Evolutionary conservation across 2,888 invertebrate genomes (phyloP), one percentile per base, ranked within the genome.

Genomic region (Trissolcus brochymenae): DNA sequence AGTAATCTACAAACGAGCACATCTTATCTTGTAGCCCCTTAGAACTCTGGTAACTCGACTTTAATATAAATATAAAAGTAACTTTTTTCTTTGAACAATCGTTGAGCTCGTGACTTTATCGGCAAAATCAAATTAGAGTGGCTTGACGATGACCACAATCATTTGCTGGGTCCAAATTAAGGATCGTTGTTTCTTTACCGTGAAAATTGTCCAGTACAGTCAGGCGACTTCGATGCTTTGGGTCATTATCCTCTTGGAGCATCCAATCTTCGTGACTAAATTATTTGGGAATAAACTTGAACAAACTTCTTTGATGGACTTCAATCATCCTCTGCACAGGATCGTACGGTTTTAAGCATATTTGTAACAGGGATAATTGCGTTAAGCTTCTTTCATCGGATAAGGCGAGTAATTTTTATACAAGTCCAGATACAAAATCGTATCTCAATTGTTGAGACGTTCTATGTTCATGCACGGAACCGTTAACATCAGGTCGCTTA

Each of bases 221-320:
- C 16, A 13, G 41, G 51, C 17, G 51, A 41, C 53, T 61, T 62
- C 41, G 53, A 41, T 41, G 51, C 53, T 62, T 46, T 41, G 29
- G 43, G 46, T 64, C 54, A 54, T 64, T 54, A 64, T 64, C 54
- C 54, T 64, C n/a, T 17, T 16, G 13, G 7, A 54, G 54, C 11
- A 64, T 54, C 64, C 54, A 64, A 64, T 64, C 46, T 64, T 64
- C 64, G 35, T 60, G 29, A 50, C 35, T 21, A 62, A 62, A 43
- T 62, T 53, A 62, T 53, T 62, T 62, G 29, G 51, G 35, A 53
- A 62, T 2, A 16, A 49, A 29, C 16, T 49, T 53, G 21, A 19
- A 7, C 16, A 51, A 51, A 21, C 29, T 19, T 46, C 21, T 59
- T 46, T 43, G 14, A 16, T 25, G 29, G n/a, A 21, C 43, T 43